Conservation (phyloP, 2,113 vertebrate species). For the Psammodynastes pulverulentus region DNA sequence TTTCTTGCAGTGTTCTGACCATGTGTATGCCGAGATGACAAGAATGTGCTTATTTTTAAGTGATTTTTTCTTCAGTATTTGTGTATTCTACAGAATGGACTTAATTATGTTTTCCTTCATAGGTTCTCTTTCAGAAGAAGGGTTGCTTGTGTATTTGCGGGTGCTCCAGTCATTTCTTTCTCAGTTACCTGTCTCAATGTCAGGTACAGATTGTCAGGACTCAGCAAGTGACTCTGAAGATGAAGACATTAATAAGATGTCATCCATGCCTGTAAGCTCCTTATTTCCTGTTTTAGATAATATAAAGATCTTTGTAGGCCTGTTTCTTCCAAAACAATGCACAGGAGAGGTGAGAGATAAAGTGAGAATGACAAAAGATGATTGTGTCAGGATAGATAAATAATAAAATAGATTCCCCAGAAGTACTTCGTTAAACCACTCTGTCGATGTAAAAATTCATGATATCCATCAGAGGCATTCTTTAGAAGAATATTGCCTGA, state of each 20-base stretch:
- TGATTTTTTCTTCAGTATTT: neutral
- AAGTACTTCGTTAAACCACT: neutral
- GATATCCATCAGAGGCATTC: neutral
- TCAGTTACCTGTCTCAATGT: slow-evolving; percentile 81
- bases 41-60: neutral
- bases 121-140: slow-evolving; percentile 91
- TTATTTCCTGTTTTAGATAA: neutral
- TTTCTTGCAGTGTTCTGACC: neutral
- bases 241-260: slow-evolving; percentile 72
- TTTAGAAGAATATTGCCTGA: neutral
- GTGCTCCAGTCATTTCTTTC: slow-evolving; percentile 87
- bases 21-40: neutral
- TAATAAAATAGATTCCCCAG: no score
- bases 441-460: no score
- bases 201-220: slow-evolving; percentile 73
- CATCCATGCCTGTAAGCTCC: slow-evolving; percentile 71
- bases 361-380: neutral
- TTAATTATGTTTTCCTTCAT: slow-evolving; percentile 8
- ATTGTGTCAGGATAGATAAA: neutral
- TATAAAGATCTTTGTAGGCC: neutral
- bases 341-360: neutral
- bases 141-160: slow-evolving; percentile 86
- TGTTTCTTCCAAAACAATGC: neutral
- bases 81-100: neutral
- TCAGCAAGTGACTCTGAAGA: slow-evolving; percentile 91